phyloP scores from a whole-genome alignment of 2,888 invertebrate genomes.

The Aleiodes leptofemur region DNA sequence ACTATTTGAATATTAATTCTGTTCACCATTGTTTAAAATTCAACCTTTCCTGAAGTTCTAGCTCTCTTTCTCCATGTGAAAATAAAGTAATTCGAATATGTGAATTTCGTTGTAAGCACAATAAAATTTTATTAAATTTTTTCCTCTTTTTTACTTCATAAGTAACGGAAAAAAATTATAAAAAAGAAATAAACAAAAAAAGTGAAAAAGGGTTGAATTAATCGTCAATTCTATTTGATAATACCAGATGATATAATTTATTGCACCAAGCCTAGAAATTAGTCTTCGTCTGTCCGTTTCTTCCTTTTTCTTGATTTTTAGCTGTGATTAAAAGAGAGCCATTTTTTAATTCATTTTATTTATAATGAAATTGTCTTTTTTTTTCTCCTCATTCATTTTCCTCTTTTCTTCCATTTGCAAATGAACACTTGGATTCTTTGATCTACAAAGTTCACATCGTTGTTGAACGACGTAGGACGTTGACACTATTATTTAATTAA shows the following conservation, averaged over 20 bases:
- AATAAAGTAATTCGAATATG: not conserved
- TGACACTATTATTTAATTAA: slow-evolving; percentile 26
- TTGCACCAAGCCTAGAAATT: slow-evolving; percentile 40
- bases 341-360: slow-evolving; percentile 2
- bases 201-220: slow-evolving; percentile 11
- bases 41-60: no score
- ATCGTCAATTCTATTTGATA: slow-evolving; percentile 5
- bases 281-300: slow-evolving; percentile 27
- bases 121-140: not conserved
- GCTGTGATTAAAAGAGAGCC: slow-evolving; percentile 11
- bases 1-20: no score
- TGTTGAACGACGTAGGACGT: slow-evolving; percentile 37
- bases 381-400: slow-evolving; percentile 5
- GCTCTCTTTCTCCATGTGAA: no score
- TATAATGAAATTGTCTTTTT: not conserved
- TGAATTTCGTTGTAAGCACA: slow-evolving; percentile 3
- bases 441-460: slow-evolving; percentile 41
- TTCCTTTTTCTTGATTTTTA: not conserved
- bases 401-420: slow-evolving; percentile 20
- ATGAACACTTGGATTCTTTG: slow-evolving; percentile 47
- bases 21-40: no score
- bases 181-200: not conserved
- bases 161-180: not conserved
- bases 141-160: not conserved
- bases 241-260: slow-evolving; percentile 41